These are phyloP conservation scores for Syngnathoides biaculeatus DNA, from an alignment of 2,113 vertebrate genomes.

Conservation along the genomic window DNA sequence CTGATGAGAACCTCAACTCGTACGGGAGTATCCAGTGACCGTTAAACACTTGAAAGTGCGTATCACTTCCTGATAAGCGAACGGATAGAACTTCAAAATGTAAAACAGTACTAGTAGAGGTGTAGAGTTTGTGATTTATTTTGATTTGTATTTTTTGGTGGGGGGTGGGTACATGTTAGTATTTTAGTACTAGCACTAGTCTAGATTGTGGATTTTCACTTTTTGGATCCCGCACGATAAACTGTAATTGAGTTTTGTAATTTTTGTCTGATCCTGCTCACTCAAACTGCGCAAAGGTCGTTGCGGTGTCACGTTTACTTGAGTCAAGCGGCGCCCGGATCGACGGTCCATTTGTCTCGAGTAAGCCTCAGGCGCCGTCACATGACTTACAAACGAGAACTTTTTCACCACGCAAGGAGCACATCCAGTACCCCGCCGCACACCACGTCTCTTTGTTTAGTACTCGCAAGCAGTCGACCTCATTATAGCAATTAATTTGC, in stretches of 20 bases:
- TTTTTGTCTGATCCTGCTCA: background rate
- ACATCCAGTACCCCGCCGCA: background rate
- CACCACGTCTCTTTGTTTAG: no score
- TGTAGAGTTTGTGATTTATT: no score
- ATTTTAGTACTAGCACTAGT: no score
- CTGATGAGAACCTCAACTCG: conserved; percentile 55
- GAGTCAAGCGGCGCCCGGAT: conserved; percentile 25
- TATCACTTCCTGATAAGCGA: background rate
- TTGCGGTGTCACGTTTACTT: conserved; percentile 41
- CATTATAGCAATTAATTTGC: background rate
- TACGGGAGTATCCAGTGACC: background rate
- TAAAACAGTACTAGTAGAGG: background rate
- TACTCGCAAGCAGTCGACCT: background rate
- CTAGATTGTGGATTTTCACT: no score
- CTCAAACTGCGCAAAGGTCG: conserved; percentile 1
- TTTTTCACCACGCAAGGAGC: conserved; percentile 1
- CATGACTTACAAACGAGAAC: conserved; percentile 8
- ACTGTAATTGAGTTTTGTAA: no score
- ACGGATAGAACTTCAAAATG: background rate
- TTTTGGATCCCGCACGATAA: no score
- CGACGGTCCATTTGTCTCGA: conserved; percentile 24
- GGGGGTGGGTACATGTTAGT: no score
- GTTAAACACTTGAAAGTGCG: background rate
- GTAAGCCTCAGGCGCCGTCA: conserved; percentile 14
- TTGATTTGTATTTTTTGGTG: no score